Conservation (phyloP, 2,113 vertebrate genomes). For the Uria aalge region DNA sequence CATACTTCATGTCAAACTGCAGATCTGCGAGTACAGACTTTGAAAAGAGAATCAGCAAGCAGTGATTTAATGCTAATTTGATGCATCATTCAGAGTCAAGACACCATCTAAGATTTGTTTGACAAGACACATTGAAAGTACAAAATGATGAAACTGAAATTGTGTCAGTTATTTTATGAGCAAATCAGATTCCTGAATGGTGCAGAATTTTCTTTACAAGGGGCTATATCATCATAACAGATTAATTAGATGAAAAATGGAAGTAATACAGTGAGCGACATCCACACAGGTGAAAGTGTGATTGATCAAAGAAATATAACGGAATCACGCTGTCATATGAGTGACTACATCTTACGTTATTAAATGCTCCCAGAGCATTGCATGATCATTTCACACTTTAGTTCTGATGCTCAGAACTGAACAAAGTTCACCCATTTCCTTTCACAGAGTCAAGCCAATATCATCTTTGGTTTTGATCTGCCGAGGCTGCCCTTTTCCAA, state of each 20-base stretch:
- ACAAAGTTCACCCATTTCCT: background rate
- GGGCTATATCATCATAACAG: background rate
- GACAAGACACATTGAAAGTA: constrained; percentile 30
- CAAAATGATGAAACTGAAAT: constrained; percentile 35
- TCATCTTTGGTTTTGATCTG: background rate
- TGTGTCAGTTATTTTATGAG: constrained; percentile 10
- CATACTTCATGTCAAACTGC: background rate
- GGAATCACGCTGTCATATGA: background rate
- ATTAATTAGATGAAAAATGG: constrained; percentile 6
- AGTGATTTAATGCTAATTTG: constrained; percentile 42
- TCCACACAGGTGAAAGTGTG: background rate
- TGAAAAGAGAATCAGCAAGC: background rate
- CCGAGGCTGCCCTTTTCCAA: background rate
- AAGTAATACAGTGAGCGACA: background rate
- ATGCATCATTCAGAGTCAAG: constrained; percentile 8
- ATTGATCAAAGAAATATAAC: background rate
- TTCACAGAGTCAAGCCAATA: background rate
- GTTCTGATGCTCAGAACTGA: background rate
- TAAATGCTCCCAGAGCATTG: background rate
- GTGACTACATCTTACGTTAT: background rate
- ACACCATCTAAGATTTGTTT: background rate
- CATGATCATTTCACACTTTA: background rate
- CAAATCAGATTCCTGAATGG: background rate
- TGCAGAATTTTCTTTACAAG: background rate
- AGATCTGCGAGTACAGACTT: background rate